These are phyloP conservation scores for Dysdera silvatica DNA, from an alignment of 1,140 invertebrate species.

Conservation along the genomic window DNA sequence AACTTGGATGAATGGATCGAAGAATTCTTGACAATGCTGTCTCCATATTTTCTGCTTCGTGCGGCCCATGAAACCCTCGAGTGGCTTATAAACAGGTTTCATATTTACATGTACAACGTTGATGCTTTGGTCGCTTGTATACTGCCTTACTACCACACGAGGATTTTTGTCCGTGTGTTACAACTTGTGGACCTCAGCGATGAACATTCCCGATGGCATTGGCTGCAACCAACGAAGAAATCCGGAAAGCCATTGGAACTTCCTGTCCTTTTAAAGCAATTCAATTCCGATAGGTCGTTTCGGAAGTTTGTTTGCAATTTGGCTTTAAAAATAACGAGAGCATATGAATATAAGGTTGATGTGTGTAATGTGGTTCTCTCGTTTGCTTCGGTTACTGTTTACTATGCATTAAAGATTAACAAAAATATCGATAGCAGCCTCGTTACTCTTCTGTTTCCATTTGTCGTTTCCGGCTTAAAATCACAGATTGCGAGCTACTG, in stretches of 20 bases:
- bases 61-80: conserved; percentile 81
- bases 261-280: conserved; percentile 61
- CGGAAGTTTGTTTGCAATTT: conserved; percentile 65
- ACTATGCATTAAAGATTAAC: conserved; percentile 56
- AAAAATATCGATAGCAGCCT: conserved; percentile 56
- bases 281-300: conserved; percentile 58
- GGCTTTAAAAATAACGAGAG: conserved; percentile 57
- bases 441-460: conserved; percentile 59
- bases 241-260: conserved; percentile 61
- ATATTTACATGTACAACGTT: conserved; percentile 78
- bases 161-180: conserved; percentile 71
- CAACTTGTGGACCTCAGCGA: conserved; percentile 63
- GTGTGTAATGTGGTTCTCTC: conserved; percentile 59
- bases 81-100: conserved; percentile 81
- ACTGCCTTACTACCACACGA: conserved; percentile 84
- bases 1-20: conserved; percentile 66
- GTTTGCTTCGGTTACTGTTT: conserved; percentile 64
- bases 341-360: conserved; percentile 51
- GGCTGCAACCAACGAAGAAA: conserved; percentile 64
- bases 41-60: conserved; percentile 77
- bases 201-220: conserved; percentile 61
- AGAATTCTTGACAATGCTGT: conserved; percentile 68
- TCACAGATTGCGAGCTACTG: conserved; percentile 60
- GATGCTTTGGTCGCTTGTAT: conserved; percentile 68
- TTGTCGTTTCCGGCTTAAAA: conserved; percentile 58